Evolutionary conservation across 30 jellyfish, hydroid and myxozoan species (phyloP).

Genomic region (Aurelia aurita): DNA sequence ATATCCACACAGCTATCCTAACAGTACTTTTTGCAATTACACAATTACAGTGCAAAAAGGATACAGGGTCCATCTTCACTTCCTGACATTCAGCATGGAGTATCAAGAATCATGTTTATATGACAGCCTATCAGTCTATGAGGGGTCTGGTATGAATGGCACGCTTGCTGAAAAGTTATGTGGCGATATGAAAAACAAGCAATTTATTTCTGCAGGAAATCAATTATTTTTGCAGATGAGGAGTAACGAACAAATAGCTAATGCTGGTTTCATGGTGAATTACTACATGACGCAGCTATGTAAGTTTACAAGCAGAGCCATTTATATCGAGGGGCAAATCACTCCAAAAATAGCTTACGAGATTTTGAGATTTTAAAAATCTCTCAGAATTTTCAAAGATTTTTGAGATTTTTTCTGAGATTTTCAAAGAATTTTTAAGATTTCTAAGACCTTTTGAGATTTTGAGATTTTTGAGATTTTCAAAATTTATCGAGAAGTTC

Average conservation of each 20-base stretch:
- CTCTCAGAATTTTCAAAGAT: too few relatives aligned
- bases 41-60: slow-evolving; percentile 14
- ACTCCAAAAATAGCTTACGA: too few relatives aligned
- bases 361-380: too few relatives aligned
- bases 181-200: slow-evolving; percentile 1
- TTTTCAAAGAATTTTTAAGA: too few relatives aligned
- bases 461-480: too few relatives aligned
- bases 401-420: too few relatives aligned
- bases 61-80: slow-evolving; percentile 4
- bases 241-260: not conserved
- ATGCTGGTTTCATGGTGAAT: slow-evolving; percentile 30
- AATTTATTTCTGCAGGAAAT: slow-evolving; percentile 19
- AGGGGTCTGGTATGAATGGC: not conserved
- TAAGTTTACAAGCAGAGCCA: not conserved
- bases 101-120: not conserved
- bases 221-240: slow-evolving; percentile 14
- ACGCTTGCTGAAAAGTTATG: slow-evolving; percentile 20
- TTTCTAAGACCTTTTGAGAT: too few relatives aligned
- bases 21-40: slow-evolving; percentile 17
- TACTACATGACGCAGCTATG: slow-evolving; percentile 22
- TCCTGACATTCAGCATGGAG: slow-evolving; percentile 23
- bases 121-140: not conserved
- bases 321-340: too few relatives aligned
- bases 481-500: too few relatives aligned
- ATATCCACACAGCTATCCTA: slow-evolving; percentile 16